These are phyloP conservation scores for Micrasema longulum DNA, from an alignment of 1,140 invertebrate genomes.

Conservation along the genomic window DNA sequence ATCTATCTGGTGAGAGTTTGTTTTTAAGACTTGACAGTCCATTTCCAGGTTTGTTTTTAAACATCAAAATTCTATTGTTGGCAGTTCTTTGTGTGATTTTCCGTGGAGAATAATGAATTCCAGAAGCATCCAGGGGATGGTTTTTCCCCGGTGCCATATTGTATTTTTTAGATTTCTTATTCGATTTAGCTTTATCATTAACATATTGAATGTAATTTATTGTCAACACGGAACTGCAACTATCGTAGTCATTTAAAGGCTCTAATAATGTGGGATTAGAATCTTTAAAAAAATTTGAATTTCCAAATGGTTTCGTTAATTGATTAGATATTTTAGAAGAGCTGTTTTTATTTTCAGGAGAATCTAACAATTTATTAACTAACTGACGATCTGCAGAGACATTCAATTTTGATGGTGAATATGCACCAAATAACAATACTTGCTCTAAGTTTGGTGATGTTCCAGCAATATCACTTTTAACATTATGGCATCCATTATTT, in stretches of 20 bases:
- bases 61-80: background rate
- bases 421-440: background rate
- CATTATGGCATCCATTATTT: too few relatives aligned
- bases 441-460: too few relatives aligned
- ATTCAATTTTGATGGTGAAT: background rate
- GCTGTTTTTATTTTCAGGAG: background rate
- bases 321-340: background rate
- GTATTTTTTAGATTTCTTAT: conserved; percentile 25
- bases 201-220: conserved; percentile 48
- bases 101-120: conserved; percentile 3
- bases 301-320: background rate
- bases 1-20: background rate
- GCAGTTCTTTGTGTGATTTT: conserved; percentile 3
- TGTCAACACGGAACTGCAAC: conserved; percentile 49
- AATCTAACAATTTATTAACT: background rate
- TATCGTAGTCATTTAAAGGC: conserved; percentile 40
- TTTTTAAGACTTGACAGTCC: background rate
- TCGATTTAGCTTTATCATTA: conserved; percentile 40
- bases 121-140: background rate
- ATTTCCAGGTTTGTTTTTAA: background rate
- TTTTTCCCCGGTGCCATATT: background rate
- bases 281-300: conserved; percentile 12
- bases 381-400: background rate
- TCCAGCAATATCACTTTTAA: too few relatives aligned
- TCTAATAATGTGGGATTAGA: background rate